A percentile compares a stretch with the other conserved stretches of the same genome.
Conservation (phyloP, 2,113 vertebrate genomes). For the Neopipo cinnamomea region DNA sequence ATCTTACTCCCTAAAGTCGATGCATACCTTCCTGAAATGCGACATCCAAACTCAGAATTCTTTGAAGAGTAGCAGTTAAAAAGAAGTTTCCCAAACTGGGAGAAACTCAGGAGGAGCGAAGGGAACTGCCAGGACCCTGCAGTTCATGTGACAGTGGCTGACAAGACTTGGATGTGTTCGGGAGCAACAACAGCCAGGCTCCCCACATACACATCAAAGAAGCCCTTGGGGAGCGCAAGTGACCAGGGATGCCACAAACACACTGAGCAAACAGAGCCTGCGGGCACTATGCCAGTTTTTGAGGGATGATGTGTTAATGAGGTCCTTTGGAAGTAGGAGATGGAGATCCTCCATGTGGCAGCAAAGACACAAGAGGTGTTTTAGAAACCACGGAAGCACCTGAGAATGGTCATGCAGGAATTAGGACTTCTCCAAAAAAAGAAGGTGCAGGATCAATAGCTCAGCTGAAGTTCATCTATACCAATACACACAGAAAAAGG, state of each 20-base stretch:
- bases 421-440: background rate
- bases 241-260: background rate
- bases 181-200: background rate
- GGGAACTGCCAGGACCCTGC: background rate
- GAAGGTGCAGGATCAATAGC: background rate
- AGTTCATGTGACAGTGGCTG: background rate
- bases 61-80: background rate
- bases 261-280: background rate
- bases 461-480: background rate
- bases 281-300: background rate
- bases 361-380: background rate
- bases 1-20: background rate
- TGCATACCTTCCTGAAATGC: background rate
- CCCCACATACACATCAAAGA: background rate
- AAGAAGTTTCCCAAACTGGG: background rate
- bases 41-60: background rate
- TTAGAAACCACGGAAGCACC: background rate
- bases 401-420: background rate
- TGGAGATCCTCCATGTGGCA: background rate
- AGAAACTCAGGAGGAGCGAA: background rate
- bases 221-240: background rate
- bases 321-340: too few species aligned
- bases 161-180: background rate
- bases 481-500: background rate
- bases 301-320: background rate